Evolutionary conservation across 1,140 invertebrate genomes (phyloP).

Genomic region (Littorina saxatilis): DNA sequence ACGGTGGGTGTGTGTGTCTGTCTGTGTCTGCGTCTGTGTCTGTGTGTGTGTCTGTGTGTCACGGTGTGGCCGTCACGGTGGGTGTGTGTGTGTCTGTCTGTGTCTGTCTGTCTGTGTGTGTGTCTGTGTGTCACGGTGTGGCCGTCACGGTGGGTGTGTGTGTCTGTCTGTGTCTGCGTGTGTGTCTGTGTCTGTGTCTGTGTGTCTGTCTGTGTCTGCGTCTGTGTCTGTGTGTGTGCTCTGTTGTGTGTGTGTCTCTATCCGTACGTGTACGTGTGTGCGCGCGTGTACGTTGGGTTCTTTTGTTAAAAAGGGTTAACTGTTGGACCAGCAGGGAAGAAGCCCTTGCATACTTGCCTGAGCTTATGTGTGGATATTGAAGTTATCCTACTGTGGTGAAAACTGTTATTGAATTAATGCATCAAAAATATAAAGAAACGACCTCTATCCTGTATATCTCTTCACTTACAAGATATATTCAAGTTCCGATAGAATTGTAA

Average conservation of each 20-base stretch:
- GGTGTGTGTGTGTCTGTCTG: background rate
- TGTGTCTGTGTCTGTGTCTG: background rate
- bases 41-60: background rate
- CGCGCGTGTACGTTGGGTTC: background rate
- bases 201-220: background rate
- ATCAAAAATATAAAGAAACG: too few relatives aligned
- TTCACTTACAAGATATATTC: too few relatives aligned
- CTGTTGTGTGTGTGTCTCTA: background rate
- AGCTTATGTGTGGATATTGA: too few relatives aligned
- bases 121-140: background rate
- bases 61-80: background rate
- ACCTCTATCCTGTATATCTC: too few relatives aligned
- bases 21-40: background rate
- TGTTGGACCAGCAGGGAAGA: background rate
- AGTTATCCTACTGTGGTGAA: too few relatives aligned
- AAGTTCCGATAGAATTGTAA: too few relatives aligned
- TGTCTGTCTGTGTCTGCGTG: constrained; percentile 10
- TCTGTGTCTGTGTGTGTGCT: background rate
- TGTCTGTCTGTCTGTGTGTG: constrained; percentile 10
- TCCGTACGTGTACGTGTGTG: background rate
- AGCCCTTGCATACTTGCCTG: background rate
- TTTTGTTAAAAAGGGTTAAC: background rate
- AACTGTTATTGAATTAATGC: too few relatives aligned
- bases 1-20: background rate
- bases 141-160: background rate